Percentiles rank a stretch among this genome's conserved stretches.
Conservation (phyloP, 2,797 vertebrate species). For the Streptopelia turtur region DNA sequence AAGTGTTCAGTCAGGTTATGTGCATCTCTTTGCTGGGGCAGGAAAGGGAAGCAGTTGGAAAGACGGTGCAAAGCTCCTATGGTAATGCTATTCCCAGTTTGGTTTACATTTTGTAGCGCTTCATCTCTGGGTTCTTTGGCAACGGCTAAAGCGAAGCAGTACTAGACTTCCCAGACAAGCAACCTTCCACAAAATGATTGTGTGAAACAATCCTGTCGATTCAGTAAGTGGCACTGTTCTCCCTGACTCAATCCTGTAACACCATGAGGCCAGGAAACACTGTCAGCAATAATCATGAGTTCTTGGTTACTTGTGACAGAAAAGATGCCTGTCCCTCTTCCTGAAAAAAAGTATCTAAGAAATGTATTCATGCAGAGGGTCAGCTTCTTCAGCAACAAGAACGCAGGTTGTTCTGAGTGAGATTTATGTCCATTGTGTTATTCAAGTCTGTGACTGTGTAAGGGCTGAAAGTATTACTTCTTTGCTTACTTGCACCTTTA, state of each 20-base stretch:
- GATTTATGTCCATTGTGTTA: neutral
- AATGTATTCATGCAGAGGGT: neutral
- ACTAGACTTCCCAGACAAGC: neutral
- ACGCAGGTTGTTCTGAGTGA: neutral
- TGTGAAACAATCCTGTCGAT: neutral
- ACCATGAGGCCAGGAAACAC: neutral
- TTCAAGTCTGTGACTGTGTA: neutral
- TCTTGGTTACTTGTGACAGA: neutral
- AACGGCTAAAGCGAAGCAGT: neutral
- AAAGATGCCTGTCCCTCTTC: neutral
- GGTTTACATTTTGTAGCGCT: neutral
- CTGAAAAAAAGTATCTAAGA: neutral
- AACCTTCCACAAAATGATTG: neutral
- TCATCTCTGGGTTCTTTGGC: neutral
- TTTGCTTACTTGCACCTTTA: neutral
- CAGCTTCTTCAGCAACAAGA: neutral
- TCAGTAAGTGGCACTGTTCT: neutral
- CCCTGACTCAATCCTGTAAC: neutral
- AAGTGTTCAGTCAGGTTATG: neutral
- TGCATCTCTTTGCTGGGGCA: neutral
- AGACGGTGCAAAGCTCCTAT: neutral
- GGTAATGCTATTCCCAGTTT: neutral
- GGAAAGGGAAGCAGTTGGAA: neutral
- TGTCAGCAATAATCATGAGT: neutral
- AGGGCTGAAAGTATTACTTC: neutral